Evolutionary conservation across 2,888 invertebrate species (phyloP).

Genomic region (Endomychus coccineus): DNA sequence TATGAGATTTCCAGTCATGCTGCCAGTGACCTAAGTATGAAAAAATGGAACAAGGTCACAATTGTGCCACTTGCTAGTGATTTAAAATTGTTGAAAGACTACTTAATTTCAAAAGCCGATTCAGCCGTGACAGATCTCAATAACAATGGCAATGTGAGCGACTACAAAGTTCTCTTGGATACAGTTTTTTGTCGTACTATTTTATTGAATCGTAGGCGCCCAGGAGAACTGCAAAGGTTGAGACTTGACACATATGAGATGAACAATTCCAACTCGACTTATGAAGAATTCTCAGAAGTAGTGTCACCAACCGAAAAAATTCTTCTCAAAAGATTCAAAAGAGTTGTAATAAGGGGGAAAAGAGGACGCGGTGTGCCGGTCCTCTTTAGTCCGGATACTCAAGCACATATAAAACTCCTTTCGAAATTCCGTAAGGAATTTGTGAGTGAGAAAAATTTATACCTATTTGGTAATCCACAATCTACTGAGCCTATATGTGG

Average conservation of each 20-base stretch:
- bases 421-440: constrained; percentile 15
- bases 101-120: constrained; percentile 9
- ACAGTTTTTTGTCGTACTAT: constrained; percentile 24
- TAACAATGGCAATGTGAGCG: constrained; percentile 8
- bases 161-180: constrained; percentile 20
- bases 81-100: constrained; percentile 20
- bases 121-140: constrained; percentile 4
- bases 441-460: constrained; percentile 16
- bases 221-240: constrained; percentile 25
- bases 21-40: constrained; percentile 17
- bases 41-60: constrained; percentile 15
- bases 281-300: constrained; percentile 21
- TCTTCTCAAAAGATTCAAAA: constrained; percentile 18
- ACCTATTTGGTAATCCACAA: constrained; percentile 19
- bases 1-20: constrained; percentile 20
- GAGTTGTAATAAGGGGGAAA: constrained; percentile 21
- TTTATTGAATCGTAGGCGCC: constrained; percentile 24
- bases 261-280: constrained; percentile 7
- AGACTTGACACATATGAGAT: constrained; percentile 15
- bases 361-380: constrained; percentile 25
- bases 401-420: constrained; percentile 21
- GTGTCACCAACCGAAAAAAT: constrained; percentile 19
- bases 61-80: constrained; percentile 12
- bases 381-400: constrained; percentile 24
- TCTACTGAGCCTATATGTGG: constrained; percentile 17